A percentile compares a stretch with the other conserved stretches of the same genome.
These are phyloP conservation scores for Nicator chloris DNA, from an alignment of 2,113 vertebrate species.

Conservation along the genomic window DNA sequence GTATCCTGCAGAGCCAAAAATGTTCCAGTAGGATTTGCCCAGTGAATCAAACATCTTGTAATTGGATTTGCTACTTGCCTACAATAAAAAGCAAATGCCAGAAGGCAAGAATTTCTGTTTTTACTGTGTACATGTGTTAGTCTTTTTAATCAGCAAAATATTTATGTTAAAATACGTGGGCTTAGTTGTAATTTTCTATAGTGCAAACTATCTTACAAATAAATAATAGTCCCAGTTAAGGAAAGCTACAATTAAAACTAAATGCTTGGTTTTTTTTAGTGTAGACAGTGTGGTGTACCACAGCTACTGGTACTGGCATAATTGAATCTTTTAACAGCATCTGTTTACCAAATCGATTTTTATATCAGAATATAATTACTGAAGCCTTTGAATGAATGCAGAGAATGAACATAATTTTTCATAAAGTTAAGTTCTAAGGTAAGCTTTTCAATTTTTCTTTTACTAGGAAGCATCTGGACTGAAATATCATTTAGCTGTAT, in stretches of 20 bases:
- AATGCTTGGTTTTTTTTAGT: not conserved
- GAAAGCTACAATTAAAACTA: not conserved
- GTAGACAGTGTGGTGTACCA: not conserved
- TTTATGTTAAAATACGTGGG: not conserved
- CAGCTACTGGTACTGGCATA: not conserved
- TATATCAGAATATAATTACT: not conserved
- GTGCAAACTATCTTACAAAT: not conserved
- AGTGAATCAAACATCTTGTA: constrained; percentile 43
- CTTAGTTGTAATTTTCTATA: not conserved
- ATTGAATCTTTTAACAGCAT: not conserved
- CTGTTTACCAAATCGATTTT: not conserved
- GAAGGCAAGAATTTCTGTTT: not conserved
- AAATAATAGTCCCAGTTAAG: not conserved
- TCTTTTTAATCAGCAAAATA: constrained; percentile 23
- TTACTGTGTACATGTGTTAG: not conserved
- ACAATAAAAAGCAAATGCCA: constrained; percentile 11
- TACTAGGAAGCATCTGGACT: not conserved
- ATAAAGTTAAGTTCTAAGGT: not conserved
- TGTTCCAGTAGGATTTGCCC: constrained; percentile 31
- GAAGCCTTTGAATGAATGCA: not conserved
- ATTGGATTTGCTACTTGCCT: constrained; percentile 18
- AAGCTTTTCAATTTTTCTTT: not conserved
- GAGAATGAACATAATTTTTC: not conserved
- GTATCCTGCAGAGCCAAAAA: constrained; percentile 31
- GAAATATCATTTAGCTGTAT: not conserved